These are phyloP conservation scores for Pedionomus torquatus DNA, from an alignment of 2,113 vertebrate species.

Conservation along the genomic window DNA sequence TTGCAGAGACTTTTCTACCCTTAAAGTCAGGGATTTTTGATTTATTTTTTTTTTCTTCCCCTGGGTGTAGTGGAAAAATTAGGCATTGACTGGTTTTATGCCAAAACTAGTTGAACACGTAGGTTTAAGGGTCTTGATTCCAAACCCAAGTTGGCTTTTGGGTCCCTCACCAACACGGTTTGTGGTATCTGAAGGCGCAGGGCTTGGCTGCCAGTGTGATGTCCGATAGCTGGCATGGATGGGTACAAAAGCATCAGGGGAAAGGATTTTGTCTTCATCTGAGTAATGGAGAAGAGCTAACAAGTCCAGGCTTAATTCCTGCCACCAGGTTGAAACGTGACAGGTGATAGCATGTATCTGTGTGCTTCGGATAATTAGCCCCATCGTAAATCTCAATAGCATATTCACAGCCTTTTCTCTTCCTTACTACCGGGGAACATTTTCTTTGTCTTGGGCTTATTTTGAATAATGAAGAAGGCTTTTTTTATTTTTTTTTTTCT, in stretches of 20 bases:
- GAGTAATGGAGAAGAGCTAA: background rate
- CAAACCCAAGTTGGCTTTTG: background rate
- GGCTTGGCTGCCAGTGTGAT: fast-evolving
- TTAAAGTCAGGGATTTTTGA: background rate
- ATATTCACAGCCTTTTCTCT: background rate
- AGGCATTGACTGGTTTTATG: background rate
- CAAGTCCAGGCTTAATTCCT: background rate
- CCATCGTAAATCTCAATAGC: background rate
- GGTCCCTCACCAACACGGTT: fast-evolving
- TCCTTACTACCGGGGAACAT: background rate
- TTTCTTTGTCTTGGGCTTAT: background rate
- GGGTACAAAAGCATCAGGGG: background rate
- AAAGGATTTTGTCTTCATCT: background rate
- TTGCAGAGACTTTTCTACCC: background rate
- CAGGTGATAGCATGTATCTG: background rate
- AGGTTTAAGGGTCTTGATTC: background rate
- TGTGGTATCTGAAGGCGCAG: fast-evolving
- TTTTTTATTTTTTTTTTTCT: background rate
- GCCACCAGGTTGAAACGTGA: background rate
- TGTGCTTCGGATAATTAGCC: background rate
- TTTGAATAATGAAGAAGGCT: background rate
- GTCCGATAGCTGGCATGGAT: fast-evolving
- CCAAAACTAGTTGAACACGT: background rate
- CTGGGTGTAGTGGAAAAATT: background rate
- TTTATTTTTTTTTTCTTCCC: background rate